A percentile compares a stretch with the other conserved stretches of the same genome.
phyloP scores from a whole-genome alignment of 2,113 vertebrate species.

The Dendropsophus ebraccatus region DNA sequence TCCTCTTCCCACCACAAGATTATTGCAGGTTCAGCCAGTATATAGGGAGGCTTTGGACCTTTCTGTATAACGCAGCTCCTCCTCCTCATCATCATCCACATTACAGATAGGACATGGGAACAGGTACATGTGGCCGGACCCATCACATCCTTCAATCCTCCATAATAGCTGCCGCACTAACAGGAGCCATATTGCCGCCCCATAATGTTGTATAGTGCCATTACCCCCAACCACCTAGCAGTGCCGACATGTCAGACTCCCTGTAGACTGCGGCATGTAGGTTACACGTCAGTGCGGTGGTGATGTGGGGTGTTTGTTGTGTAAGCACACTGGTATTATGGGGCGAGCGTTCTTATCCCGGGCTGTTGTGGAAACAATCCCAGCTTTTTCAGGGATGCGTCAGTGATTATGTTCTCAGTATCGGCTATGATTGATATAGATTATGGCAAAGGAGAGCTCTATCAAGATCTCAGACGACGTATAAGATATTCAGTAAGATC shows the following conservation, averaged over 20 bases:
- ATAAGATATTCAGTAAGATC: no score
- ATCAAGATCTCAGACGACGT: no score
- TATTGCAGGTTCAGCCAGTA: no score
- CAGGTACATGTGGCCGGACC: not conserved
- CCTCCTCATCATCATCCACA: no score
- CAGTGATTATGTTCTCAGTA: not conserved
- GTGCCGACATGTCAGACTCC: not conserved
- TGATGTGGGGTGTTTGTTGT: not conserved
- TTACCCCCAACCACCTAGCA: not conserved
- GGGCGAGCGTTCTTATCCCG: not conserved
- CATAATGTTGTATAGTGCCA: not conserved
- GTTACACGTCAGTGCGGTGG: not conserved
- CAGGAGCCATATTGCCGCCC: not conserved
- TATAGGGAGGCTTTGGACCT: no score
- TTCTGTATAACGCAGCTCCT: no score
- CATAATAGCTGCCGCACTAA: no score
- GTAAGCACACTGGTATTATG: not conserved
- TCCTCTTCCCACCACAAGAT: no score
- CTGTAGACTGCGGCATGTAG: not conserved
- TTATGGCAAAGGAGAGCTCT: not conserved
- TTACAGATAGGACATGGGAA: no score
- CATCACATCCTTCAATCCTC: not conserved
- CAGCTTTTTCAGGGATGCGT: not conserved
- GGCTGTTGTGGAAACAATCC: conserved; percentile 6
- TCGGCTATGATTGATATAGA: not conserved